These are phyloP conservation scores for Mechanitis mazaeus DNA, from an alignment of 2,888 invertebrate species.

Conservation along the genomic window DNA sequence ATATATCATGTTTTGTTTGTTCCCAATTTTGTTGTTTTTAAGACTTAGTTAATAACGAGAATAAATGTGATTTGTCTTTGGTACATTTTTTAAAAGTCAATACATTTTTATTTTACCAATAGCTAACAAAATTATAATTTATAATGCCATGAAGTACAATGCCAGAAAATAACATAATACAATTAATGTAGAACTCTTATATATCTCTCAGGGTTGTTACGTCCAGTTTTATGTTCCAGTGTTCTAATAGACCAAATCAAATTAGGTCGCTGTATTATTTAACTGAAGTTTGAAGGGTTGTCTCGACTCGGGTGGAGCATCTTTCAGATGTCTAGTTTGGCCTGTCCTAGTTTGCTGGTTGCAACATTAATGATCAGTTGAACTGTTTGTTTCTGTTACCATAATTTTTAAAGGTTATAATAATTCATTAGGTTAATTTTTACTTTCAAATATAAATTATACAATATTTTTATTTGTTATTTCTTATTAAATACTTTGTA, in stretches of 20 bases:
- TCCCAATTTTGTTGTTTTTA: not conserved
- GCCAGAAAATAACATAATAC: no score
- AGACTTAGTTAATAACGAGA: not conserved
- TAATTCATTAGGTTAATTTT: not conserved
- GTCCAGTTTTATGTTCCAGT: not conserved
- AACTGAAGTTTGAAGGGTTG: slow-evolving; percentile 6
- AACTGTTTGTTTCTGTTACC: not conserved
- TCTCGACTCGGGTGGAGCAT: not conserved
- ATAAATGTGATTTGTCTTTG: not conserved
- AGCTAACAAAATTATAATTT: no score
- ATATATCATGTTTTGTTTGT: no score
- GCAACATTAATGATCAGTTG: slow-evolving; percentile 4
- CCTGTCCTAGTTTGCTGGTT: slow-evolving; percentile 1
- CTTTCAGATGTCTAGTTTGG: slow-evolving; percentile 6
- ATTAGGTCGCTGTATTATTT: slow-evolving; percentile 7
- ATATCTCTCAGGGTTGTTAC: not conserved
- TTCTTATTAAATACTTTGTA: no score
- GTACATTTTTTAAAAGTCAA: no score
- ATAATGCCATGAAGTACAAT: no score
- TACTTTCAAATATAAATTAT: not conserved
- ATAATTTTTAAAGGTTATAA: not conserved
- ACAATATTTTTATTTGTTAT: no score
- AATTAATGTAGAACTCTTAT: no score
- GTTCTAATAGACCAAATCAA: not conserved
- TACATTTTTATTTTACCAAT: no score